phyloP scores from a whole-genome alignment of 2,888 invertebrate genomes.

The Acrocyrtus sp. region DNA sequence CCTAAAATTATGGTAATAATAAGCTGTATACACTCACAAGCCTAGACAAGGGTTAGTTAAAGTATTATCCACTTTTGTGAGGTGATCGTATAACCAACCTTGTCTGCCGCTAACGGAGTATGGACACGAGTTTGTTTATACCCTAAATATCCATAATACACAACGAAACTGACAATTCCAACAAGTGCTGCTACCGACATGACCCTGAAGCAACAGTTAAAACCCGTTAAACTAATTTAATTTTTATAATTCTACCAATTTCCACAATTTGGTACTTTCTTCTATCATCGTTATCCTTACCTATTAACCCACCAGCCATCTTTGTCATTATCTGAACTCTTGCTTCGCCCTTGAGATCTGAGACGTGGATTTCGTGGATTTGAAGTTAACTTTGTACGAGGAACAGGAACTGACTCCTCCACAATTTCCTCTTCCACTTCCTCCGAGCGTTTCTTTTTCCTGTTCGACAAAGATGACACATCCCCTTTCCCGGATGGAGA shows the following conservation, averaged over 20 bases:
- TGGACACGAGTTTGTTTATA: constrained; percentile 89
- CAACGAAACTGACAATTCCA: constrained; percentile 73
- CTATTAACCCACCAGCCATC: constrained; percentile 44
- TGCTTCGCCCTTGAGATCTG: constrained; percentile 33
- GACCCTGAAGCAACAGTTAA: constrained; percentile 39
- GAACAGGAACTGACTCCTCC: constrained; percentile 14
- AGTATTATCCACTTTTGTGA: no score
- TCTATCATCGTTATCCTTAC: not conserved
- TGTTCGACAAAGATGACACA: constrained; percentile 10
- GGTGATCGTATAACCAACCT: no score
- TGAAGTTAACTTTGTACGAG: not conserved
- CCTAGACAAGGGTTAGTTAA: no score
- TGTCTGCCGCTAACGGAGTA: constrained; percentile 82
- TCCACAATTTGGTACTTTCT: not conserved
- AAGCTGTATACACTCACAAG: no score
- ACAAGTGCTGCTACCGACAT: constrained; percentile 56
- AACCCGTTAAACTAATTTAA: not conserved
- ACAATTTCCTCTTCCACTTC: constrained; percentile 21
- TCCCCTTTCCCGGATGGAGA: not conserved
- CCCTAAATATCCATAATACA: constrained; percentile 81
- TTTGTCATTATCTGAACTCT: constrained; percentile 18
- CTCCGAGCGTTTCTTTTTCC: constrained; percentile 13
- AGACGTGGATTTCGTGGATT: constrained; percentile 3
- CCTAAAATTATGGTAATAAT: constrained; percentile 67
- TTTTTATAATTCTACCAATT: not conserved